Base-by-base conservation (phyloP, 2,888 invertebrate genomes). In the Halictus ligatus region DNA sequence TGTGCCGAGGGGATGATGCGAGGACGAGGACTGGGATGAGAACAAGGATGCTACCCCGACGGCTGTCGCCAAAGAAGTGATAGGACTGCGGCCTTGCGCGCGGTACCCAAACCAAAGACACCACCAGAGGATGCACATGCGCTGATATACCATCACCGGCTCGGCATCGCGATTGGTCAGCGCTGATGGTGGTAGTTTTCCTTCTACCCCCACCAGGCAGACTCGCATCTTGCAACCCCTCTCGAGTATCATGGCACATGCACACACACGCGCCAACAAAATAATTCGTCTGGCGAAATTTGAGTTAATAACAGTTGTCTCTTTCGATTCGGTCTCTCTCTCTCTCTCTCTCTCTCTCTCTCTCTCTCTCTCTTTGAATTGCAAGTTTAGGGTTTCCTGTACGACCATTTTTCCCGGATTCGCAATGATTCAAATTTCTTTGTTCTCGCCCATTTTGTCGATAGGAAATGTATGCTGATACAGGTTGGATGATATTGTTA, bases 51-150 rank as follows among this genome's bases (percentile, higher is more conserved):
- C 92, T 94, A 92, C 94, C 93, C 94, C 92, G 92, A 92, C 91
- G 94, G 94, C 94, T 93, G 95, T 94, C 94, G 94, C 93, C 92
- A 94, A 94, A 94, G 94, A 94, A 95, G 94, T 95, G 94, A 94
- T 93, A 93, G 94, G 92, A 93, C 93, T 92, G 93, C 93, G 92
- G 93, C 90, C 92, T 93, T 89, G 92, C 93, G 93, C 92, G 93
- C 89, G 94, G 93, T 93, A 94, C 93, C 93, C 94, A 91, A 89
- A 90, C 90, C 86, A 82, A 88, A 85, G 88, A 76, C 85, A 85
- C 71, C 81, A 29, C 79, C 77, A 60, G 64, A 80, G 69, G 69
- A 73, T 76, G 81, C 88, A 69, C 83, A 75, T 83, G 83, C 85
- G 85, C 83, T 13, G 74, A 75, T 40, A n/a, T 12, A 29, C 43